Conservation (phyloP, 2,797 vertebrate species). For the Epinephelus coioides region DNA sequence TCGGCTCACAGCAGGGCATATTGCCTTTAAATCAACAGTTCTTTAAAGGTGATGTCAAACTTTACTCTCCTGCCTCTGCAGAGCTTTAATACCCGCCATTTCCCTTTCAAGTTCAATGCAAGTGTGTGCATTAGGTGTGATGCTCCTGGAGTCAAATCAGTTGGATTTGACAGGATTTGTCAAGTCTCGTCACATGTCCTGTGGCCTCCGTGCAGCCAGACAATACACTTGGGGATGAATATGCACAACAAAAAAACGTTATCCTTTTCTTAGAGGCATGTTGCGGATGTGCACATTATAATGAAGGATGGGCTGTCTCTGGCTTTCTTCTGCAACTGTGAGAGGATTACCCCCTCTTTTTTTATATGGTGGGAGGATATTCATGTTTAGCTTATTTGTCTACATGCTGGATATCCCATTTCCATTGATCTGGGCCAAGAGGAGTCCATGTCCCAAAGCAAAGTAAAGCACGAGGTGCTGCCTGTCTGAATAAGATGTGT, state of each 20-base stretch:
- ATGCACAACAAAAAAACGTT: constrained; percentile 39
- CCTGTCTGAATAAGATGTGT: constrained; percentile 44
- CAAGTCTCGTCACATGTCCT: constrained; percentile 37
- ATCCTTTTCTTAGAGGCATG: constrained; percentile 51
- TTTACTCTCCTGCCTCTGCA: background rate
- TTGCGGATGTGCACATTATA: constrained; percentile 40
- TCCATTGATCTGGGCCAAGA: constrained; percentile 53
- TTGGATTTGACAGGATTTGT: constrained; percentile 63
- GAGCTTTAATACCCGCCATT: constrained; percentile 5
- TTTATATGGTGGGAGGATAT: constrained; percentile 49
- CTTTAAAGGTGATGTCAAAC: constrained; percentile 27
- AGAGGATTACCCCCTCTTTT: constrained; percentile 65
- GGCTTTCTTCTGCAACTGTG: constrained; percentile 56
- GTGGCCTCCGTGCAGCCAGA: constrained; percentile 31
- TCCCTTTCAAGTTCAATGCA: background rate
- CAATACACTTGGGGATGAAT: constrained; percentile 46
- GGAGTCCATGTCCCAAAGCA: constrained; percentile 44
- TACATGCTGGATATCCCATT: constrained; percentile 30
- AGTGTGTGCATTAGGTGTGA: constrained; percentile 15
- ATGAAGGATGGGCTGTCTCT: constrained; percentile 49
- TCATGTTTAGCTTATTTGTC: constrained; percentile 36
- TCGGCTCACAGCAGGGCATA: constrained; percentile 25
- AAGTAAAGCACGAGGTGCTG: constrained; percentile 29
- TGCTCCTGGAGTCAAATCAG: constrained; percentile 32
- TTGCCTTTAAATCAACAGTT: constrained; percentile 30